A percentile compares a stretch with the other conserved stretches of the same genome.
These are phyloP conservation scores for Blastobasis lacticolella DNA, from an alignment of 2,888 invertebrate species.

Conservation along the genomic window DNA sequence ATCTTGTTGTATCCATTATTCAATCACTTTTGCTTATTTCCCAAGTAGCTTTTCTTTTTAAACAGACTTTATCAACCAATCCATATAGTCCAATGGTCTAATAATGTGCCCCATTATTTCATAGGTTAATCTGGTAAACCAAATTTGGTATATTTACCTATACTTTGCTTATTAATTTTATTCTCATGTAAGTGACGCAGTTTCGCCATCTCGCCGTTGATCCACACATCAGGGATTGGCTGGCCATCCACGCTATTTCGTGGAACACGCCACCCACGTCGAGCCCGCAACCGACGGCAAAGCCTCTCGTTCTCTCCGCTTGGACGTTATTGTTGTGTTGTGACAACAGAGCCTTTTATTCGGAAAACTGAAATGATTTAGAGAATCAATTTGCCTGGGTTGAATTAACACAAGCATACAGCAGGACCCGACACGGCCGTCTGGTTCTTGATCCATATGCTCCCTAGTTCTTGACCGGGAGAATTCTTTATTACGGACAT, in stretches of 20 bases:
- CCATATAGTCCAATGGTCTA: too few species aligned
- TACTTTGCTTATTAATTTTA: conserved; percentile 18
- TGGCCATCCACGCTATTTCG: conserved; percentile 53
- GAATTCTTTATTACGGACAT: conserved; percentile 55
- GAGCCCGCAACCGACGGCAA: conserved; percentile 26
- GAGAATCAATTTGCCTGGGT: too few species aligned
- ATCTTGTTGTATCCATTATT: too few species aligned
- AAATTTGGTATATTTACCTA: background rate
- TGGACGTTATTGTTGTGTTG: conserved; percentile 28
- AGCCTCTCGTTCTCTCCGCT: conserved; percentile 28
- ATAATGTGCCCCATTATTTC: background rate
- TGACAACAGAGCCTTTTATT: conserved; percentile 25
- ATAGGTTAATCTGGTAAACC: background rate
- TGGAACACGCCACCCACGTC: conserved; percentile 66
- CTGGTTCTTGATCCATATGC: too few species aligned
- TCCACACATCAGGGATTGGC: conserved; percentile 27
- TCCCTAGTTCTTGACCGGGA: conserved; percentile 8
- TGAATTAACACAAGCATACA: too few species aligned
- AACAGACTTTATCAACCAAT: too few species aligned
- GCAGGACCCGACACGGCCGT: too few species aligned
- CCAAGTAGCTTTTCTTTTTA: too few species aligned
- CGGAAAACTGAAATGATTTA: background rate
- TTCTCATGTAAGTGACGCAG: conserved; percentile 34
- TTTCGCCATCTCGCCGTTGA: conserved; percentile 36
- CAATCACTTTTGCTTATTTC: too few species aligned